A percentile compares a stretch with the other conserved stretches of the same genome.
Conservation (phyloP, 92 coral and sea anemone species). For the Anthopleura xanthogrammica region DNA sequence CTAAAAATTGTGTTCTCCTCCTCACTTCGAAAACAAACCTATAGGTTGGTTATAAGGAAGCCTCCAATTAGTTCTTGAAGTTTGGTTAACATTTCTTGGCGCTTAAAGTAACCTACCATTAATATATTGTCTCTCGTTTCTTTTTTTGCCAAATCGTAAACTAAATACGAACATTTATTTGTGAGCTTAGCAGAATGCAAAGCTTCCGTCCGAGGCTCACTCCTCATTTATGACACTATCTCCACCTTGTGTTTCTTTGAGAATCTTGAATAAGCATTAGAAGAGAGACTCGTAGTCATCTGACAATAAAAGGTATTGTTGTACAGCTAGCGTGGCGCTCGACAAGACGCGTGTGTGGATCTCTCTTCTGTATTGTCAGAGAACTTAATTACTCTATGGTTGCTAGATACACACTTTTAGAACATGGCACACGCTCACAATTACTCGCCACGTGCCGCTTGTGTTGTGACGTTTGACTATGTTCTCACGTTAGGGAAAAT, state of each 20-base stretch:
- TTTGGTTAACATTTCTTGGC: not conserved
- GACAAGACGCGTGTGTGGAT: slow-evolving; percentile 69
- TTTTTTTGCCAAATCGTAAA: not conserved
- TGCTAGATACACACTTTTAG: slow-evolving; percentile 62
- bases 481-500: slow-evolving; percentile 12
- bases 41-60: no score
- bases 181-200: slow-evolving; percentile 14
- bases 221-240: slow-evolving; percentile 23
- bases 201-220: not conserved
- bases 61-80: not conserved
- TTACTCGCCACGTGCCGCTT: slow-evolving; percentile 84
- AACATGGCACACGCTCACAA: slow-evolving; percentile 83
- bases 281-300: slow-evolving; percentile 58
- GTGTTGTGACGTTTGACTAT: slow-evolving; percentile 20
- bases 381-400: slow-evolving; percentile 74
- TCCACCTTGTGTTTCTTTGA: slow-evolving; percentile 13
- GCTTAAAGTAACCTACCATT: not conserved
- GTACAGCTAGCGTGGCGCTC: slow-evolving; percentile 71
- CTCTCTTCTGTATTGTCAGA: slow-evolving; percentile 68
- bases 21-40: slow-evolving; percentile 1
- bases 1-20: not conserved
- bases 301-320: slow-evolving; percentile 63
- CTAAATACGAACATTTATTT: not conserved
- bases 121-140: not conserved
- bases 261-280: slow-evolving; percentile 13